Base-by-base conservation (phyloP, 2,113 vertebrate genomes). In the Aspidoscelis tigris region DNA sequence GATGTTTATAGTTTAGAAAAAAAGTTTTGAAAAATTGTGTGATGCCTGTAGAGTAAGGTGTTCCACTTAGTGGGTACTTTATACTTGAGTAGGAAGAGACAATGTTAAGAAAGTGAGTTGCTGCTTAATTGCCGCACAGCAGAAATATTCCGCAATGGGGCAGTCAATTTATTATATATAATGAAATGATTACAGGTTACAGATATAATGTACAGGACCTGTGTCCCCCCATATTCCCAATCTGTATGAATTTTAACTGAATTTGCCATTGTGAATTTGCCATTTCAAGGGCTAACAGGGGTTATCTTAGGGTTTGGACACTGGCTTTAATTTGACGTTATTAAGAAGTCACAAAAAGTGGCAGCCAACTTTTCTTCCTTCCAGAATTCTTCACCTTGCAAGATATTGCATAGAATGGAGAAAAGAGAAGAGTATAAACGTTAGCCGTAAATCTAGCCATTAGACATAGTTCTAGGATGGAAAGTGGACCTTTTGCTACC, bases 21-120 rank as follows among this genome's bases (percentile, higher is more conserved):
- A 58, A 61, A 20, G 58, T 61, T 18, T 61, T 61, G 58, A 61
- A 61, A 18, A 8, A 39, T 3, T 22, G 24, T 65, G 4, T 14
- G 61, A 65, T 8, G 7, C 26, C 21, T 39, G 53, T 61, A 18
- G 22, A 78, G 41, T 41, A 68, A 7, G 33, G 39, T 8, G 68
- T 14, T 26, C 76, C 76, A 78, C 53, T 50, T 84, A 71, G 66
- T 84, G 83, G 68, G 22, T 9, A 61, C 41, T 70, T 43, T 7
- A n/a, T 21, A 73, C 4, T 74, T n/a, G 61, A 33, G 1, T 12
- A 18, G 41, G 26, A 41, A 22, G 22, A 43, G 16, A 5, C 39
- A 69, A n/a, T 16, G 33, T 24, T 21, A n/a, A 61, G 14, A 21
- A 24, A 47, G 10, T 18, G 21, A 21, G 14, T 71, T 71, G n/a